Evolutionary conservation across 2,797 vertebrate species (phyloP).

Genomic region (Crax fasciolata): DNA sequence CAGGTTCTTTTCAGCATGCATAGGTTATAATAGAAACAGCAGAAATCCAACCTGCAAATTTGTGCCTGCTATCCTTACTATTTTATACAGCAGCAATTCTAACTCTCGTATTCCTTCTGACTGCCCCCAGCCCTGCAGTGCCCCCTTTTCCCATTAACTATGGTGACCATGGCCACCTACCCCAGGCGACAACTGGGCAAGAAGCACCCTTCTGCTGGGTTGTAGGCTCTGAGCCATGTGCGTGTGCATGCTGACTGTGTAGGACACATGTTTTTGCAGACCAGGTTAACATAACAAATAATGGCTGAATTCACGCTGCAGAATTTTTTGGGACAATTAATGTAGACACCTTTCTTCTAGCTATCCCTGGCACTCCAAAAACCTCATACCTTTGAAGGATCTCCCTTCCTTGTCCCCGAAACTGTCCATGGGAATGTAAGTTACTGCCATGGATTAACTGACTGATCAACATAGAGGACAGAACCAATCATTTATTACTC

Average conservation of each 20-base stretch:
- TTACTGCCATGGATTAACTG: neutral
- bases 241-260: neutral
- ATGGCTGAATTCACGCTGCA: neutral
- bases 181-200: neutral
- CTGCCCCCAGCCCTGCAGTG: neutral
- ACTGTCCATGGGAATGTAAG: neutral
- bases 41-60: neutral
- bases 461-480: neutral
- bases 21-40: neutral
- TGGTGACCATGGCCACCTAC: neutral
- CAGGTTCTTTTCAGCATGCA: neutral
- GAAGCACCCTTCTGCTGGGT: neutral
- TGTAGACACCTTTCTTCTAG: neutral
- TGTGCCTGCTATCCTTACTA: neutral
- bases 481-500: neutral
- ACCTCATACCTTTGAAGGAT: neutral
- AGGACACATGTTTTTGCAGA: neutral
- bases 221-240: neutral
- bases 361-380: neutral
- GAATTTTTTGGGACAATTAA: neutral
- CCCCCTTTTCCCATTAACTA: neutral
- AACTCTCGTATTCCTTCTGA: accelerated
- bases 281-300: neutral
- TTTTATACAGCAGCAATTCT: neutral
- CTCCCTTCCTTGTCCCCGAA: neutral